A percentile compares a stretch with the other conserved stretches of the same genome.
phyloP scores from a whole-genome alignment of 2,113 vertebrate species.

The human region GRCh38 chr4:77901501-77902000 shows the following conservation, averaged over 20 bases:
- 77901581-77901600: neutral
- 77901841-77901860: neutral
- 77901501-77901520: neutral
- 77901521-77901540: neutral
- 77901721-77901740: neutral
- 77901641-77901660: neutral
- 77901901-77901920: neutral
- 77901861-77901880: neutral
- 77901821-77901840: neutral
- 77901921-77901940: neutral
- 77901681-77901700: neutral
- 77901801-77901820: neutral
- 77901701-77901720: neutral
- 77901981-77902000: neutral
- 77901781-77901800: neutral
- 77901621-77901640: slow-evolving; percentile 17
- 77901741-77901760: neutral
- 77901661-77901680: neutral
- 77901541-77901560: neutral
- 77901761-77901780: slow-evolving; percentile 4
- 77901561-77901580: neutral
- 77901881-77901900: neutral
- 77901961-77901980: neutral
- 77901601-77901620: slow-evolving; percentile 20
- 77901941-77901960: neutral